Evolutionary conservation across 1,140 invertebrate genomes (phyloP).

Genomic region (Vanessa atalanta): DNA sequence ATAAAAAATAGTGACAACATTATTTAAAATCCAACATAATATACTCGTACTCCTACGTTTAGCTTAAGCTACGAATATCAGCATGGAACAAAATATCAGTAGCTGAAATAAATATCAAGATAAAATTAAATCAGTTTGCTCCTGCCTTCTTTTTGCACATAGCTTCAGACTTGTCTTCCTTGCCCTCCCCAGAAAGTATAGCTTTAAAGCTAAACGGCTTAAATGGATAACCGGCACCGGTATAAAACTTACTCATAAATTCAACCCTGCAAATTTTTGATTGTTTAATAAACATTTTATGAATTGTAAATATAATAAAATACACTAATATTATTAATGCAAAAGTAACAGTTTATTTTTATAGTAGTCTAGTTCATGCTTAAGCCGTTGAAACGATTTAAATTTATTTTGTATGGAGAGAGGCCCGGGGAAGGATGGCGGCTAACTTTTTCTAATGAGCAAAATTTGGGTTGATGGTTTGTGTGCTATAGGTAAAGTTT

Average conservation of each 20-base stretch:
- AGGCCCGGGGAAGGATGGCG: no score
- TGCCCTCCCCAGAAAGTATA: slow-evolving; percentile 85
- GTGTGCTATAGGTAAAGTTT: no score
- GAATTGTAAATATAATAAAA: not conserved
- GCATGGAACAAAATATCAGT: not conserved
- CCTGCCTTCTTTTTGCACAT: slow-evolving; percentile 51
- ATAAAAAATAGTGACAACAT: not conserved
- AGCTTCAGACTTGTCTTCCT: slow-evolving; percentile 48
- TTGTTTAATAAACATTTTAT: not conserved
- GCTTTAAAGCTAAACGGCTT: slow-evolving; percentile 94
- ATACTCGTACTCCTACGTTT: slow-evolving; percentile 1
- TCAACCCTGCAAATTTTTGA: slow-evolving; percentile 88
- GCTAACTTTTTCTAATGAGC: no score
- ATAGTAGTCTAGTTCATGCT: no score
- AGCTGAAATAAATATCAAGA: not conserved
- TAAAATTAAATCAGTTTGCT: slow-evolving; percentile 1
- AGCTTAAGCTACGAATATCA: not conserved
- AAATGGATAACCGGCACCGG: slow-evolving; percentile 92
- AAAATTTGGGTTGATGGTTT: no score
- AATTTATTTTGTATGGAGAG: no score
- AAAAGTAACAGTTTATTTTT: no score
- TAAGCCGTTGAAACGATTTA: no score
- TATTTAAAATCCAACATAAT: not conserved
- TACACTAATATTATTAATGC: no score
- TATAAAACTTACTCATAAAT: slow-evolving; percentile 98